Evolutionary conservation across 2,797 vertebrate species (phyloP).

Genomic region (Lycodopsis pacificus): DNA sequence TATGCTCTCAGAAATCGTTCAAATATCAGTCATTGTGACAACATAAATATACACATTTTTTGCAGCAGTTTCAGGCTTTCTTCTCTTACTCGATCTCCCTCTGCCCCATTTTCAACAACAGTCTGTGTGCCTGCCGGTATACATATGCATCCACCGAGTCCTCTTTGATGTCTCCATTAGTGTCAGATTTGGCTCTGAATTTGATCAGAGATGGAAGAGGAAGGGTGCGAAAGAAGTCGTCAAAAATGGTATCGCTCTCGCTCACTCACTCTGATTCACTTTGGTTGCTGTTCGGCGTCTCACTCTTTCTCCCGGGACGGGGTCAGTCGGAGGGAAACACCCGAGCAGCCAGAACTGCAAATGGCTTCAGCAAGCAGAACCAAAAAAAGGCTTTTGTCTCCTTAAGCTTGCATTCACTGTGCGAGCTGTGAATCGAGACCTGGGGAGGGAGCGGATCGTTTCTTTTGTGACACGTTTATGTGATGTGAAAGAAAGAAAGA

Average conservation of each 20-base stretch:
- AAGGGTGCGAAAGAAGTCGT: background rate
- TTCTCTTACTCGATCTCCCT: background rate
- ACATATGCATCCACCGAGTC: conserved; percentile 11
- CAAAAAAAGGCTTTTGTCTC: conserved; percentile 40
- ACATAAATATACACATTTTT: conserved; percentile 14
- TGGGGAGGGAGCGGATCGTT: conserved; percentile 23
- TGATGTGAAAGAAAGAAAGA: conserved; percentile 9
- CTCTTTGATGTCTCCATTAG: conserved; percentile 36
- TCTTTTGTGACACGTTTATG: conserved; percentile 51
- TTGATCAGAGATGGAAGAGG: conserved; percentile 37
- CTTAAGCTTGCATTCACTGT: conserved; percentile 28
- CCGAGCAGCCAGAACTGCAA: conserved; percentile 29
- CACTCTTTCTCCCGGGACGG: conserved; percentile 27
- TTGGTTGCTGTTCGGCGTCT: background rate
- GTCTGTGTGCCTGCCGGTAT: conserved; percentile 26
- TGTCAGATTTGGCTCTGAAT: conserved; percentile 36
- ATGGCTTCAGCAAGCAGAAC: conserved; percentile 29
- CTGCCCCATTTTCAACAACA: conserved; percentile 8
- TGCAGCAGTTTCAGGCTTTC: conserved; percentile 9
- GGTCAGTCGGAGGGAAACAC: conserved; percentile 48
- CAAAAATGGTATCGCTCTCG: background rate
- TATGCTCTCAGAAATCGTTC: background rate
- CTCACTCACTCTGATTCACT: conserved; percentile 45
- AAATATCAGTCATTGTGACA: conserved; percentile 10
- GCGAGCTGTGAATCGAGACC: conserved; percentile 26